These are phyloP conservation scores for Anoncus sp. DNA, from an alignment of 2,888 invertebrate genomes.

Conservation along the genomic window DNA sequence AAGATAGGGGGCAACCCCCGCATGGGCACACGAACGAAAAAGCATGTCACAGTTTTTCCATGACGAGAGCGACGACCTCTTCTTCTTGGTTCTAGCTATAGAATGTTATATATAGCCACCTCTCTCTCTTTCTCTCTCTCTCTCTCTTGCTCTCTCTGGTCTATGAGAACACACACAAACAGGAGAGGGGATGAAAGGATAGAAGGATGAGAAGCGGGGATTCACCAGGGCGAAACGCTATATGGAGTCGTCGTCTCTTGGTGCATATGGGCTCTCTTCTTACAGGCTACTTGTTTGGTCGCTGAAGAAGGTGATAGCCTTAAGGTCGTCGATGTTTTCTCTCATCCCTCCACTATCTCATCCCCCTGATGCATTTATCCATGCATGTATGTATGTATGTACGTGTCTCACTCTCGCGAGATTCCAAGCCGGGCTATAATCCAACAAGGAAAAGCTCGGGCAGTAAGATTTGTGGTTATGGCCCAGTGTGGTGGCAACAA, in stretches of 20 bases:
- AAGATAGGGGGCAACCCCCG: constrained; percentile 45
- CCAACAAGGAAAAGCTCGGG: constrained; percentile 56
- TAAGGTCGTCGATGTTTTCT: constrained; percentile 67
- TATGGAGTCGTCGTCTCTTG: constrained; percentile 11
- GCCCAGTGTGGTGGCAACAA: constrained; percentile 64
- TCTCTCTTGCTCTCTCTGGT: constrained; percentile 40
- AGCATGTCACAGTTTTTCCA: constrained; percentile 82
- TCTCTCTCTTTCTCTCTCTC: constrained; percentile 35
- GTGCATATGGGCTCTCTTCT: constrained; percentile 74
- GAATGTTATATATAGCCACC: constrained; percentile 18
- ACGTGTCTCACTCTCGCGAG: constrained; percentile 19
- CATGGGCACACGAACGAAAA: constrained; percentile 76
- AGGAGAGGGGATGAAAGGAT: constrained; percentile 49
- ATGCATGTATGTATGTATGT: neutral
- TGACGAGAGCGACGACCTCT: constrained; percentile 66
- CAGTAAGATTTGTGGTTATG: constrained; percentile 81
- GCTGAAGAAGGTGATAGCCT: constrained; percentile 76
- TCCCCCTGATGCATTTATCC: constrained; percentile 52
- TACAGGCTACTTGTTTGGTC: constrained; percentile 82
- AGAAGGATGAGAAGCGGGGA: constrained; percentile 52
- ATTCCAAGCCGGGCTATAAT: constrained; percentile 54
- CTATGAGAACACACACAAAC: constrained; percentile 39
- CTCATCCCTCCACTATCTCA: constrained; percentile 64
- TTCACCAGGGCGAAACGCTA: constrained; percentile 76
- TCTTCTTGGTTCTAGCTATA: constrained; percentile 41